phyloP scores from a whole-genome alignment of 2,888 invertebrate species.

The Acrocyrtus sp. region DNA sequence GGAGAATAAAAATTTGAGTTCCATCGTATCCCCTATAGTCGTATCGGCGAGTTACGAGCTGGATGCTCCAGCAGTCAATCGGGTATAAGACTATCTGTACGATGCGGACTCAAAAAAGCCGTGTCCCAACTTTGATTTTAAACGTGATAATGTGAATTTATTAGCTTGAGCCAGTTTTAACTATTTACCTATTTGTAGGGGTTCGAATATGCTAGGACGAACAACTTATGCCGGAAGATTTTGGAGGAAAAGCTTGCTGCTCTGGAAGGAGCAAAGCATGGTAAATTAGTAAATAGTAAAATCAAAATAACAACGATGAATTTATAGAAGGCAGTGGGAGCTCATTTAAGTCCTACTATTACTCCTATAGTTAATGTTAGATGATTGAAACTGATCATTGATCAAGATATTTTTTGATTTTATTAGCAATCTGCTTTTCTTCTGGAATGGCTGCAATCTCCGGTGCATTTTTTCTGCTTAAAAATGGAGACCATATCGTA shows the following conservation, averaged over 20 bases:
- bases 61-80: slow-evolving; percentile 82
- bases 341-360: too few species aligned
- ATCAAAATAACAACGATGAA: too few species aligned
- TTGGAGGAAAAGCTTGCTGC: slow-evolving; percentile 90
- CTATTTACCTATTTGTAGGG: slow-evolving; percentile 75
- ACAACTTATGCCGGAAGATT: slow-evolving; percentile 91
- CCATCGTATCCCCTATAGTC: slow-evolving; percentile 90
- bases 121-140: too few species aligned
- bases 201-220: slow-evolving; percentile 91
- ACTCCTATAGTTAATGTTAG: too few species aligned
- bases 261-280: slow-evolving; percentile 88
- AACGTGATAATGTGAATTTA: too few species aligned
- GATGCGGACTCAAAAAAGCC: too few species aligned
- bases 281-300: slow-evolving; percentile 64
- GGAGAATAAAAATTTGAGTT: slow-evolving; percentile 88
- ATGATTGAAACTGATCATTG: not conserved
- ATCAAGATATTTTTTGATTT: too few species aligned
- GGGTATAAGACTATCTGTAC: slow-evolving; percentile 69
- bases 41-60: slow-evolving; percentile 93
- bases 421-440: slow-evolving; percentile 71
- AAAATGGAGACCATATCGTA: slow-evolving; percentile 75
- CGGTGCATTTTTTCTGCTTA: slow-evolving; percentile 78
- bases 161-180: too few species aligned
- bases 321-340: too few species aligned
- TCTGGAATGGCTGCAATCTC: slow-evolving; percentile 92